These are phyloP conservation scores for Heteromyza rotundicornis DNA, from an alignment of 2,888 invertebrate species.

Conservation along the genomic window DNA sequence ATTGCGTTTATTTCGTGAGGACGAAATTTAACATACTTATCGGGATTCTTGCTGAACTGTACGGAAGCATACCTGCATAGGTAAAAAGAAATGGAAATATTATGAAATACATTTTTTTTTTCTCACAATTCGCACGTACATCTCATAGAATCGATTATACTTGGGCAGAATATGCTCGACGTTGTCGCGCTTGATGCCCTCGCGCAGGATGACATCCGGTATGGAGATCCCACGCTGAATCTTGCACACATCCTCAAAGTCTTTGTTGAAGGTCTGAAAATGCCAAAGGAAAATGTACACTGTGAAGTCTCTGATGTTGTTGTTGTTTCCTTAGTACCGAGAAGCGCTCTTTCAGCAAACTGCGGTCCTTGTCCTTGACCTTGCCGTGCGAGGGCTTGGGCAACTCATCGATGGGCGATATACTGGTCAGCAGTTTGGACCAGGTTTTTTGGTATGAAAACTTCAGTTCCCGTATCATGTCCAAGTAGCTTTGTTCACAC, in stretches of 20 bases:
- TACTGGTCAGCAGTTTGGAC: slow-evolving; percentile 80
- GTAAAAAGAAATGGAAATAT: slow-evolving; percentile 4
- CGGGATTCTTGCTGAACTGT: slow-evolving; percentile 90
- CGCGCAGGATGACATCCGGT: slow-evolving; percentile 88
- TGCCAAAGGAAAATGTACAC: neutral
- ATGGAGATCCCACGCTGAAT: slow-evolving; percentile 90
- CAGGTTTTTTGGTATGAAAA: slow-evolving; percentile 70
- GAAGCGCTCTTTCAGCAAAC: slow-evolving; percentile 87
- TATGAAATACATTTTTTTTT: too few species aligned
- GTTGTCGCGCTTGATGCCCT: slow-evolving; percentile 87
- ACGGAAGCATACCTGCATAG: slow-evolving; percentile 70
- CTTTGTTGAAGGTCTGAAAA: slow-evolving; percentile 88
- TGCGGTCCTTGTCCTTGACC: slow-evolving; percentile 84
- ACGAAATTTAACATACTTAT: slow-evolving; percentile 90
- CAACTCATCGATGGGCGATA: slow-evolving; percentile 74
- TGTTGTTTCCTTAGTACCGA: slow-evolving; percentile 65
- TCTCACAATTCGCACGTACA: slow-evolving; percentile 66
- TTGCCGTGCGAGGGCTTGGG: slow-evolving; percentile 72
- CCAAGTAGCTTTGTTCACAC: slow-evolving; percentile 84
- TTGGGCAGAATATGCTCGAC: slow-evolving; percentile 86
- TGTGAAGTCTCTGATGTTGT: too few species aligned
- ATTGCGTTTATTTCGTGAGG: slow-evolving; percentile 83
- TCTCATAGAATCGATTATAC: slow-evolving; percentile 81
- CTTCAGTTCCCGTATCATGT: slow-evolving; percentile 85
- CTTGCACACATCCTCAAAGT: slow-evolving; percentile 87